A percentile compares a stretch with the other conserved stretches of the same genome.
Conservation (phyloP, 2,888 invertebrate genomes). For the Mayetiola destructor region DNA sequence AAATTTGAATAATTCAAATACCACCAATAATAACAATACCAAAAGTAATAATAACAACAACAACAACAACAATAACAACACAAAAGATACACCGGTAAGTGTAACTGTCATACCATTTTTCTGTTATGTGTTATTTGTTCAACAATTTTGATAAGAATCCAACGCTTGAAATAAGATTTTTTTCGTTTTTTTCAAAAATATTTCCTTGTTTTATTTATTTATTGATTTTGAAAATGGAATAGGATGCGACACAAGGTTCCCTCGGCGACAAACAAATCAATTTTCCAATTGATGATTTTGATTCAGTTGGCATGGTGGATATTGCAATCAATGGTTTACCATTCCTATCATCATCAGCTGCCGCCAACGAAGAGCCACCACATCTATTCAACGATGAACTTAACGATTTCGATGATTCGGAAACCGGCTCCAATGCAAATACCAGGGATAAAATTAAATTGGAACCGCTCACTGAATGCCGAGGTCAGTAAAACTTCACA, state of each 20-base stretch:
- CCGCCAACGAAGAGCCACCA: conserved; percentile 40
- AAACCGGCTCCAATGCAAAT: conserved; percentile 31
- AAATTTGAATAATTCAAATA: no score
- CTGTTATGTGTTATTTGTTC: no score
- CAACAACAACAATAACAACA: conserved; percentile 18
- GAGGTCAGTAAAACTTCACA: conserved; percentile 40
- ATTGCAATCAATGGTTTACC: conserved; percentile 42
- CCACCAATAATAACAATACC: conserved; percentile 22
- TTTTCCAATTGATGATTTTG: conserved; percentile 47
- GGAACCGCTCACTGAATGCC: conserved; percentile 51
- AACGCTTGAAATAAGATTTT: no score
- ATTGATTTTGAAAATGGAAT: conserved; percentile 33
- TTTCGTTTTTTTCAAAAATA: conserved; percentile 23
- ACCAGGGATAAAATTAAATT: conserved; percentile 51
- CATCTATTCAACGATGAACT: conserved; percentile 53
- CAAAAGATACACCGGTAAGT: conserved; percentile 22
- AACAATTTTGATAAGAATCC: no score
- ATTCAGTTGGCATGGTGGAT: conserved; percentile 39
- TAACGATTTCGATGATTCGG: conserved; percentile 34
- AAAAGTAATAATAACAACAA: conserved; percentile 30
- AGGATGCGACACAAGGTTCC: conserved; percentile 40
- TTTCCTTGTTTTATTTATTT: conserved; percentile 31
- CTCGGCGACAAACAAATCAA: conserved; percentile 44
- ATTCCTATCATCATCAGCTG: conserved; percentile 41
- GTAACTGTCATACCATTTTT: no score